Percentiles rank a stretch among this genome's conserved stretches.
Conservation (phyloP, 2,888 invertebrate species). For the Capitulum mitella region DNA sequence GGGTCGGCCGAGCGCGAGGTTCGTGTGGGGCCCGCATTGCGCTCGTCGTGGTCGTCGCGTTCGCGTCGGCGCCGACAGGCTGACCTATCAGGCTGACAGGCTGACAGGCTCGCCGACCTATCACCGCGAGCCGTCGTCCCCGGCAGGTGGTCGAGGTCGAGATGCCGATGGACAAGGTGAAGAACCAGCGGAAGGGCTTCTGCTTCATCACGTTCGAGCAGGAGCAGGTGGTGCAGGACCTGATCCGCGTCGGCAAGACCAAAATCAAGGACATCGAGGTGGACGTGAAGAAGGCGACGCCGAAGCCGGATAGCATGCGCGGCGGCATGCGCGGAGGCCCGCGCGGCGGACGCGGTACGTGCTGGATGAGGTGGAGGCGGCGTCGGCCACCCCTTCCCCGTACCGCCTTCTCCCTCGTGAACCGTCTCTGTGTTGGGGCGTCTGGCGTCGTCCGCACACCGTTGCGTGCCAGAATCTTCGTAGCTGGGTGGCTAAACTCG, state of each 20-base stretch:
- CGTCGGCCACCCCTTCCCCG: too few species aligned
- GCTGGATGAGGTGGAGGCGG: too few species aligned
- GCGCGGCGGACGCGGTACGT: constrained; percentile 39
- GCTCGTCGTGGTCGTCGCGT: too few species aligned
- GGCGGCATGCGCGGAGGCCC: constrained; percentile 36
- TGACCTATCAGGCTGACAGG: too few species aligned
- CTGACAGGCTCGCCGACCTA: not conserved
- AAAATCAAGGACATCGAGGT: constrained; percentile 90
- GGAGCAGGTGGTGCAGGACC: constrained; percentile 85
- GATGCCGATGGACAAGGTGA: constrained; percentile 95
- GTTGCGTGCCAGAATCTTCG: too few species aligned
- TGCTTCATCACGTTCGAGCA: constrained; percentile 97
- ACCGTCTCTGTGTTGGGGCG: too few species aligned
- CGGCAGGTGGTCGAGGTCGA: constrained; percentile 64
- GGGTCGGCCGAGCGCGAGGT: too few species aligned
- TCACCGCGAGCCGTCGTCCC: not conserved
- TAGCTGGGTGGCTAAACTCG: too few species aligned
- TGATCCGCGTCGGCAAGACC: constrained; percentile 85
- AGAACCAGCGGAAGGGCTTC: constrained; percentile 93
- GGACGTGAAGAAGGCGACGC: constrained; percentile 91
- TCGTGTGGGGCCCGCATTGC: too few species aligned
- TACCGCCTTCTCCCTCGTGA: too few species aligned
- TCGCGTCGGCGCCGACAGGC: too few species aligned
- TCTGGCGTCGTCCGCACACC: too few species aligned
- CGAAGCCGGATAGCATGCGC: constrained; percentile 50